phyloP scores from a whole-genome alignment of 2,888 invertebrate genomes.

The Emesis furor region DNA sequence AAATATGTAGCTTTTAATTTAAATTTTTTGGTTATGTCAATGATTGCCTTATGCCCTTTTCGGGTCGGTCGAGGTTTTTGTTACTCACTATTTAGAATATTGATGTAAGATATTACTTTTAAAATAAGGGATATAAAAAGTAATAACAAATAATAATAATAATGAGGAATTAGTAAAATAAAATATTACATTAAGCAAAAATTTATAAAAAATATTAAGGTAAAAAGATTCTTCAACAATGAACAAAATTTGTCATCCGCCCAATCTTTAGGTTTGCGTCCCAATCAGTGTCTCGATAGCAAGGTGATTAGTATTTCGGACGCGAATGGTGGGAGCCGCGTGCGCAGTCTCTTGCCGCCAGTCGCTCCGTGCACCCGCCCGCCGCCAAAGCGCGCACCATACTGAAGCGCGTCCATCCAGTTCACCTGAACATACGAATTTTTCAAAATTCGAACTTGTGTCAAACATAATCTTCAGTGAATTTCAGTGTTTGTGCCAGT shows the following conservation, averaged over 20 bases:
- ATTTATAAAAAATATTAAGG: too few species aligned
- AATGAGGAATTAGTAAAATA: too few species aligned
- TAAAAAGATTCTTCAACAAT: background rate
- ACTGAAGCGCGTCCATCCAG: slow-evolving; percentile 81
- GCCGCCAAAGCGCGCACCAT: slow-evolving; percentile 82
- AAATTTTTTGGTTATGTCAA: too few species aligned
- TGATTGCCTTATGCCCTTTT: too few species aligned
- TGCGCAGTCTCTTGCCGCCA: slow-evolving; percentile 89
- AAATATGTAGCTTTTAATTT: too few species aligned
- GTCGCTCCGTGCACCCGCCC: slow-evolving; percentile 85
- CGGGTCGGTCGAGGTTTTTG: too few species aligned
- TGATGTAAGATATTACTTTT: too few species aligned
- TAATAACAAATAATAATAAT: too few species aligned
- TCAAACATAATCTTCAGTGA: slow-evolving; percentile 81
- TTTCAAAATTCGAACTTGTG: slow-evolving; percentile 80
- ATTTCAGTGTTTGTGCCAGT: slow-evolving; percentile 87
- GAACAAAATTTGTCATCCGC: slow-evolving; percentile 75
- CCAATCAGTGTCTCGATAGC: slow-evolving; percentile 87
- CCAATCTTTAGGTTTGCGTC: slow-evolving; percentile 78
- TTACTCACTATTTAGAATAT: too few species aligned
- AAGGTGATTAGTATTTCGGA: slow-evolving; percentile 90
- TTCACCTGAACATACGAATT: slow-evolving; percentile 77
- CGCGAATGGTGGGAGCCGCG: slow-evolving; percentile 85
- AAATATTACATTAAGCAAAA: too few species aligned
- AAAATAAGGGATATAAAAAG: too few species aligned